A percentile compares a stretch with the other conserved stretches of the same genome.
Conservation (phyloP, 2,113 vertebrate species). For the Nicator chloris region DNA sequence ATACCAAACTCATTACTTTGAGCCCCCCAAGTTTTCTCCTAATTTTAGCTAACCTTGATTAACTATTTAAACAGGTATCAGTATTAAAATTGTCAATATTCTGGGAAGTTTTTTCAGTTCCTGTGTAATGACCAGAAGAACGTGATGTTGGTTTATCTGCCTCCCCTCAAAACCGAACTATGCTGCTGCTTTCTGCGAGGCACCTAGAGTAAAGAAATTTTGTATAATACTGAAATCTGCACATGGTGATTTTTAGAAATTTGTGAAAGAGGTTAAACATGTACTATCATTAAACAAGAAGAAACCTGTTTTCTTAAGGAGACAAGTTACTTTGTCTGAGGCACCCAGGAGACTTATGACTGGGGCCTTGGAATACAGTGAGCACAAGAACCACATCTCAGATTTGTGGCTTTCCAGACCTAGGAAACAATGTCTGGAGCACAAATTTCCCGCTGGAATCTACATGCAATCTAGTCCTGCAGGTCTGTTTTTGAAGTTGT, state of each 20-base stretch:
- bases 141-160: background rate
- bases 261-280: background rate
- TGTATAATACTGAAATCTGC: background rate
- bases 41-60: background rate
- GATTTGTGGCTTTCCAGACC: background rate
- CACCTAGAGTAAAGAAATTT: background rate
- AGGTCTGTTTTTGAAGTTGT: background rate
- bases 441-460: background rate
- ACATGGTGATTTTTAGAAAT: background rate
- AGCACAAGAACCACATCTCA: background rate
- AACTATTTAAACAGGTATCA: background rate
- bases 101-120: background rate
- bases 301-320: background rate
- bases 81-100: background rate
- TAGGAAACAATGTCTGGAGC: background rate
- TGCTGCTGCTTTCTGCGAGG: background rate
- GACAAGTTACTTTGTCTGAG: background rate
- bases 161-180: background rate
- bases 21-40: background rate
- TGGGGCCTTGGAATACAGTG: background rate
- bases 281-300: background rate
- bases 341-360: background rate
- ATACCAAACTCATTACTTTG: background rate
- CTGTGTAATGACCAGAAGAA: background rate
- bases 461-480: background rate